These are phyloP conservation scores for Falco columbarius DNA, from an alignment of 2,797 vertebrate genomes.

Conservation along the genomic window DNA sequence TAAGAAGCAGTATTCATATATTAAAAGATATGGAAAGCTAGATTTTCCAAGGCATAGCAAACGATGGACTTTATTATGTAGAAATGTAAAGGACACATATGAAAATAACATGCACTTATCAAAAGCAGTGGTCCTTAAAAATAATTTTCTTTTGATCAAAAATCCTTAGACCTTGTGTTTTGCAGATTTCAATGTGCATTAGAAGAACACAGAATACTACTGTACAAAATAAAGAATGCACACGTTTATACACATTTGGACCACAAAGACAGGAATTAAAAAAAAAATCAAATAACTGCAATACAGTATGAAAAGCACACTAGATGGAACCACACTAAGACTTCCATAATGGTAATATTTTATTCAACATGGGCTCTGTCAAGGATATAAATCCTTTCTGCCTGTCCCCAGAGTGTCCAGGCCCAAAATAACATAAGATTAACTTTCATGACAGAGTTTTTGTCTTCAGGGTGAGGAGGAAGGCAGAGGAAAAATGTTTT, in stretches of 20 bases:
- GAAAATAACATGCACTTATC: fast-evolving
- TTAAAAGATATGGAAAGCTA: neutral
- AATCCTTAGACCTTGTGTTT: neutral
- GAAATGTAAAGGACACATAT: neutral
- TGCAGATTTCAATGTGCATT: neutral
- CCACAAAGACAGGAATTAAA: neutral
- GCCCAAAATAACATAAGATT: neutral
- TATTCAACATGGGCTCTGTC: neutral
- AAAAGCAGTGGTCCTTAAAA: neutral
- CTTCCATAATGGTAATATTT: neutral
- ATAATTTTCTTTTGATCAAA: neutral
- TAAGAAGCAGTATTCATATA: neutral
- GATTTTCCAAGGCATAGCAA: neutral
- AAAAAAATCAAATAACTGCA: neutral
- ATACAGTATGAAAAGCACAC: neutral
- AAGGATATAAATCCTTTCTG: neutral
- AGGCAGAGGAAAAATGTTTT: neutral
- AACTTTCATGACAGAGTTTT: neutral
- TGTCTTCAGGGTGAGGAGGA: neutral
- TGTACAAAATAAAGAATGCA: neutral
- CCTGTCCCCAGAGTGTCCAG: neutral
- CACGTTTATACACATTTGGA: neutral
- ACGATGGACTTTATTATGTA: fast-evolving
- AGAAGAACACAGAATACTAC: neutral
- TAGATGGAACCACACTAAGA: neutral